Evolutionary conservation across 2,888 invertebrate species (phyloP).

Genomic region (Scotopteryx bipunctaria): DNA sequence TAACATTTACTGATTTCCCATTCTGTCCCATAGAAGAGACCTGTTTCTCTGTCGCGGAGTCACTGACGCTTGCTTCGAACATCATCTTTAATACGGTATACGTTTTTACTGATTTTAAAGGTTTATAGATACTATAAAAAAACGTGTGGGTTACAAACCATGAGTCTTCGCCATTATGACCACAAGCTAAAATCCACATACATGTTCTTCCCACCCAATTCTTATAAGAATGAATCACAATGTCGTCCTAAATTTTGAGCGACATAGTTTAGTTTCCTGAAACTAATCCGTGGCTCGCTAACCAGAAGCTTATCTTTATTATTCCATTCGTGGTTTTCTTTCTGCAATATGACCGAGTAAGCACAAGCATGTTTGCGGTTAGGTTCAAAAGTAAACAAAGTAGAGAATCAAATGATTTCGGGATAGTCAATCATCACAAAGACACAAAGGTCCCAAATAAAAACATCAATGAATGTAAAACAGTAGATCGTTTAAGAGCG

Average conservation of each 20-base stretch:
- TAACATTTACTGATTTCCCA: too few relatives aligned
- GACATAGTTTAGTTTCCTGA: slow-evolving; percentile 23
- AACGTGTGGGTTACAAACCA: slow-evolving; percentile 1
- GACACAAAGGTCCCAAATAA: too few relatives aligned
- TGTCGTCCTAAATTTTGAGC: slow-evolving; percentile 17
- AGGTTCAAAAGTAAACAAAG: too few relatives aligned
- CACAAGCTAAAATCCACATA: slow-evolving; percentile 11
- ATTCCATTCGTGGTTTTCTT: slow-evolving; percentile 5
- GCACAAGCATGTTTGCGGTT: neutral
- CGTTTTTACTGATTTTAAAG: too few relatives aligned
- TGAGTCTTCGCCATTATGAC: slow-evolving; percentile 9
- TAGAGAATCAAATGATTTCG: too few relatives aligned
- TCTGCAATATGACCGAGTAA: neutral
- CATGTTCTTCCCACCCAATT: slow-evolving; percentile 14
- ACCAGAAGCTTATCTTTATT: slow-evolving; percentile 17
- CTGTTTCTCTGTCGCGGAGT: too few relatives aligned
- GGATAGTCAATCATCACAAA: too few relatives aligned
- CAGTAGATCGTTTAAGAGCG: neutral
- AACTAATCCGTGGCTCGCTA: slow-evolving; percentile 12
- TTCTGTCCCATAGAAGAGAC: too few relatives aligned
- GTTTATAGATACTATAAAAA: neutral
- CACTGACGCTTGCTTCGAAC: too few relatives aligned
- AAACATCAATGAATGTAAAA: neutral
- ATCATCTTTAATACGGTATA: too few relatives aligned
- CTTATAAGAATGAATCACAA: slow-evolving; percentile 18